These are phyloP conservation scores for Metridium senile DNA, from an alignment of 92 coral and sea anemone genomes.

Conservation along the genomic window DNA sequence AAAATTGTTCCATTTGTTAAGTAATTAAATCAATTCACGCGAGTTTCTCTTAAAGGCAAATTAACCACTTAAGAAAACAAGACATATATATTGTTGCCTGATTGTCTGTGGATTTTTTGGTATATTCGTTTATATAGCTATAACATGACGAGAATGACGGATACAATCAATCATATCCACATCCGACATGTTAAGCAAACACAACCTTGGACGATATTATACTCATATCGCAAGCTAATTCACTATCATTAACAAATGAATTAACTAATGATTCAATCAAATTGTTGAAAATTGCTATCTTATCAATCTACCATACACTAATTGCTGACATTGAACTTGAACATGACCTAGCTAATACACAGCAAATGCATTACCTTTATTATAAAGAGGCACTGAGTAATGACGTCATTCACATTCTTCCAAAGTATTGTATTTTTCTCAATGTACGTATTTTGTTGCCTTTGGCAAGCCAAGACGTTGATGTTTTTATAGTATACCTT, in stretches of 20 bases:
- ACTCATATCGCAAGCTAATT: not conserved
- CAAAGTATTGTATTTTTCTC: no score
- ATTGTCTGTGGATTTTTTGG: not conserved
- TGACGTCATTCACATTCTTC: no score
- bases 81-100: not conserved
- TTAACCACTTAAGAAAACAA: not conserved
- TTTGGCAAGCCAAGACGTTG: no score
- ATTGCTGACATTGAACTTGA: slow-evolving; percentile 1
- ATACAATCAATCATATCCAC: slow-evolving; percentile 10
- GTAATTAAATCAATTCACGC: not conserved
- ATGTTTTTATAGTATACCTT: no score
- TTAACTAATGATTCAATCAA: slow-evolving; percentile 1
- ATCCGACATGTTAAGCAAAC: not conserved
- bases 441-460: no score
- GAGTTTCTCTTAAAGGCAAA: not conserved
- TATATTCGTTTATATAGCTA: not conserved
- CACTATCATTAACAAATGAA: not conserved
- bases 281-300: not conserved
- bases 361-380: no score
- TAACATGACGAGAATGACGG: not conserved
- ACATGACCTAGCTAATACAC: not conserved
- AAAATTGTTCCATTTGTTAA: not conserved
- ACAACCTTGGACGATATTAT: not conserved
- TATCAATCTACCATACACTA: not conserved
- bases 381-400: no score